Evolutionary conservation across 1,140 invertebrate genomes (phyloP), one percentile per base, ranked within the genome.

Genomic region (Onthophagus taurus): DNA sequence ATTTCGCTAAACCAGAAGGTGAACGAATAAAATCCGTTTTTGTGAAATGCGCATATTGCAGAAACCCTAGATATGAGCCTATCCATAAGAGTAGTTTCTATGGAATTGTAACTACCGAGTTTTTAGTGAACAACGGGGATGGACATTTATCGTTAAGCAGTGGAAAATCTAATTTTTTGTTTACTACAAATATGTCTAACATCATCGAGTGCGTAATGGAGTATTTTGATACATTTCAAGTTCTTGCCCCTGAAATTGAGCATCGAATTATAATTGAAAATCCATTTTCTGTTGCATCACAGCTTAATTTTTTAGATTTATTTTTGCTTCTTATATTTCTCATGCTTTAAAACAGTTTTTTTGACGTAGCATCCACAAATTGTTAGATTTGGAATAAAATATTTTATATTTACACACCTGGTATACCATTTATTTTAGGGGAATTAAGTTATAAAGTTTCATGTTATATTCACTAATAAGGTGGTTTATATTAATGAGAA

Each of bases 31-130:
- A 68, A 2, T 59, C 60, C n/a, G 70, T 69, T 2, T 59, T 68
- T 54, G 72, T 67, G 0, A 51, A 70, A 0, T 78, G 76, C 54
- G 63, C 48, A 4, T 51, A 62, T 5, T 80, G 77, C 51, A 52
- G 41, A 8, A 64, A 79, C 3, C 64, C 71, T 4, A 44, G 48
- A 1, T 69, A 72, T 41, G 59, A 51, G 9, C 47, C 55, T 7
- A 50, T 79, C 12, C 49, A 63, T 47, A 58, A 64, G 2, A 48
- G 64, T 23, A 54, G 63, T 29, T 50, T 54, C 30, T 80, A 80
- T 39, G 69, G 68, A 31, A 45, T 78, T 0, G 54, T 78, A 8
- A 60, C 72, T 33, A 60, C 60, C 1, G 43, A 44, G 23, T 72
- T 70, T 54, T 49, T 72, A 33, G 58, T 56, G 4, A 49, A 65